A percentile compares a stretch with the other conserved stretches of the same genome.
phyloP scores from a whole-genome alignment of 2,888 invertebrate species.

The Dinocampus coccinellae region DNA sequence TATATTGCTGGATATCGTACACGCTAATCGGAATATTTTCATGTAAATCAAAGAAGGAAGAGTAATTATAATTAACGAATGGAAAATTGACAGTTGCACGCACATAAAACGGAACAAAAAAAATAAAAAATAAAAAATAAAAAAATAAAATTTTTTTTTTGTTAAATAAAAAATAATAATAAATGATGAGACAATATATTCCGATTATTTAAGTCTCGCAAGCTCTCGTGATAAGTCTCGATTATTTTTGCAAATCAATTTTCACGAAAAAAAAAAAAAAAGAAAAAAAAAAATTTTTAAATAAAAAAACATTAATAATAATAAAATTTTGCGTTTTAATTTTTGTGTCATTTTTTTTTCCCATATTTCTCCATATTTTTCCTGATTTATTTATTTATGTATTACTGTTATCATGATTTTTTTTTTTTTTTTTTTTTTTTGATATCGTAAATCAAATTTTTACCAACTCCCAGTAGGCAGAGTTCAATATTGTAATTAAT shows the following conservation, averaged over 20 bases:
- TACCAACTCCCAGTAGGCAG: background rate
- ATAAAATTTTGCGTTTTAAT: no score
- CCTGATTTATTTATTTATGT: no score
- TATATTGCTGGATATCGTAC: background rate
- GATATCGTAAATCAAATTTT: constrained; percentile 42
- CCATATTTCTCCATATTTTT: constrained; percentile 10
- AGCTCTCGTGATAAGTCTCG: constrained; percentile 34
- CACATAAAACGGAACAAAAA: background rate
- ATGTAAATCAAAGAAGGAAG: constrained; percentile 22
- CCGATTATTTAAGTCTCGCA: constrained; percentile 16
- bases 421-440: constrained; percentile 27
- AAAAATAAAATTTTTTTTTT: background rate
- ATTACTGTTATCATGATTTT: background rate
- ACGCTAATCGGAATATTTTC: constrained; percentile 14
- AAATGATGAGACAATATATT: background rate
- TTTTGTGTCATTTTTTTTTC: no score
- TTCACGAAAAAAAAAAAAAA: no score
- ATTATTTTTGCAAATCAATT: constrained; percentile 36
- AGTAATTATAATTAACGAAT: constrained; percentile 19
- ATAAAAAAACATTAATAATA: no score
- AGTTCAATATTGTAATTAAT: constrained; percentile 47
- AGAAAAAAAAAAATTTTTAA: no score
- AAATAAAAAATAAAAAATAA: background rate
- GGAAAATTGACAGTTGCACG: constrained; percentile 14
- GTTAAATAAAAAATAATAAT: background rate